phyloP scores from a whole-genome alignment of 2,888 invertebrate species.

The Pediacus dermestoides region DNA sequence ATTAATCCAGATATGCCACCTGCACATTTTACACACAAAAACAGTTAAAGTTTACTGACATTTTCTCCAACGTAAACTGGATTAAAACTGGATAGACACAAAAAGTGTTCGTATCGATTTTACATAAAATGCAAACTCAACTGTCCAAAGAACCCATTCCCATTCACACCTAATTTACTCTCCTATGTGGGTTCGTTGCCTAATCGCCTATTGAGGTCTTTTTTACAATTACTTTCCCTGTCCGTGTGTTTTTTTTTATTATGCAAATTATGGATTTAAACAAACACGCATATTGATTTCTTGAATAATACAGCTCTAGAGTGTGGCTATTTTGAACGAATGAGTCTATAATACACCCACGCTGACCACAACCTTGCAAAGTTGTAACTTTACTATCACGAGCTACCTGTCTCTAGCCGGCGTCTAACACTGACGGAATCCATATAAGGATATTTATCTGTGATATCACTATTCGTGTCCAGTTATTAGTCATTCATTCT shows the following conservation, averaged over 20 bases:
- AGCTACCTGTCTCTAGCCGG: slow-evolving; percentile 32
- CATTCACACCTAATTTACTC: background rate
- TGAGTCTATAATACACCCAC: slow-evolving; percentile 21
- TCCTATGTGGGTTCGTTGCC: slow-evolving; percentile 8
- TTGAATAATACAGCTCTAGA: slow-evolving; percentile 9
- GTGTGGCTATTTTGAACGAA: slow-evolving; percentile 13
- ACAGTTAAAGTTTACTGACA: no score
- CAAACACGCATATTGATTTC: slow-evolving; percentile 10
- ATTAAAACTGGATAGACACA: no score
- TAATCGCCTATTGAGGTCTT: slow-evolving; percentile 10
- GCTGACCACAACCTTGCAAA: slow-evolving; percentile 26
- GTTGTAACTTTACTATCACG: slow-evolving; percentile 29
- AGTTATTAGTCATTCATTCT: background rate
- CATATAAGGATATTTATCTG: slow-evolving; percentile 4
- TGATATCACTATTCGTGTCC: slow-evolving; percentile 5
- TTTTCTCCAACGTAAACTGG: no score
- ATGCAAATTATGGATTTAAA: no score
- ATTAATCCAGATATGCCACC: no score
- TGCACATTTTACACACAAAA: no score
- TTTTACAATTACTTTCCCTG: background rate
- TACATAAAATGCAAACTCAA: no score
- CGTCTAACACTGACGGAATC: slow-evolving; percentile 18
- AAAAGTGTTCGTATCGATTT: no score
- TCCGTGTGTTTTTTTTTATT: background rate
- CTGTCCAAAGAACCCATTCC: no score